Base-by-base conservation (phyloP, 1,140 invertebrate genomes). In the Listronotus oregonensis region DNA sequence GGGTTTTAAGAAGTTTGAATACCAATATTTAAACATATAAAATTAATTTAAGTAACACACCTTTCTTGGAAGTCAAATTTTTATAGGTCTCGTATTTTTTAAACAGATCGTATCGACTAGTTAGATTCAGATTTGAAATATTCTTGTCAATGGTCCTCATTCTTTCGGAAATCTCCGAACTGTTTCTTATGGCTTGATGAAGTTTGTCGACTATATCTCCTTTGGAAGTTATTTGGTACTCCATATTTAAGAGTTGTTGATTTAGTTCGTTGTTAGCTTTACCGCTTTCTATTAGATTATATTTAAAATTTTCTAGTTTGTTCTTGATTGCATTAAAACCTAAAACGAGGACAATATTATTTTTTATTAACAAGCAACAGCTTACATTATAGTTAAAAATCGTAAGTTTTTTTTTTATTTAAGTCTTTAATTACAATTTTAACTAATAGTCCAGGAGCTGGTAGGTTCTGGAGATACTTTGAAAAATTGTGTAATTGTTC, bases 111-210 rank as follows among this genome's bases (percentile, higher is more conserved):
- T 83, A 82, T 14, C 78, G 73, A 27, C 77, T 79, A 0, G 75
- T 70, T 4, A 81, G 70, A 27, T 83, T 75, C 40, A 85, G 74
- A 43, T 82, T 79, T 2, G 79, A 79, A 6, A 83, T 82, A 56
- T 83, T 79, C 27, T 83, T 80, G 40, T 83, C 80, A 37, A 86
- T 75, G 0, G 78, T 78, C 5, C 81, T 73, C 73, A 85, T 84
- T 27, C 81, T 78, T 3, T 83, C 80, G 2, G 80, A 77, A 1
- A 78, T 72, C 70, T 79, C 74, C 6, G 78, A 75, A 0, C 83
- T 82, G 7, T 82, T 62, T n/a, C 77, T 77, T 31, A 82, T 78
- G 40, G 80, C 78, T 7, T 79, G 72, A 21, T 79, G 67, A n/a
- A 82, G 51, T 52, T 69, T 63, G 12, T 64, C 56, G 10, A 67